Evolutionary conservation across 2,888 invertebrate species (phyloP), one percentile per base, ranked within the genome.

Genomic region (Rhorus exstirpatorius): DNA sequence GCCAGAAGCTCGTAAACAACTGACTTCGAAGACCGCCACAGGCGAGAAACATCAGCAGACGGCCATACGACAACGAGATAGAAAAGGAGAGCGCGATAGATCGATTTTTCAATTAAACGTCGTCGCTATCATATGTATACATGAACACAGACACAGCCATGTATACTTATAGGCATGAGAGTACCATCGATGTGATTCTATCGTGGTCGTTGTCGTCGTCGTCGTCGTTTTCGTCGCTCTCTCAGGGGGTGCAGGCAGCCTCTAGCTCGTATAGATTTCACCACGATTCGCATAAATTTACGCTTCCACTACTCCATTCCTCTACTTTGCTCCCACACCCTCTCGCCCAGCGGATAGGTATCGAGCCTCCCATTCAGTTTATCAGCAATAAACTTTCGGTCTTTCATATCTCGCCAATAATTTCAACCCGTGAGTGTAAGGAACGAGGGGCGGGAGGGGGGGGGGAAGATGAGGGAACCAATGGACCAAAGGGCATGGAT

Each of bases 351-450:
- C 51, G 71, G 74, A 81, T 78, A 41, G 74, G 67, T 83, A 83
- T 79, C 79, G 79, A 76, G 79, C 49, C 85, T 84, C 82, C 86
- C 85, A 88, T 88, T 86, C 86, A 88, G 87, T 90, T 89, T 92
- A 92, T 91, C 91, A 88, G 90, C 89, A 88, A 91, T 91, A 91
- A n/a, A 91, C 90, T 91, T 85, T 79, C 85, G 84, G 84, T 88
- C 87, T 90, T 89, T 91, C 92, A 91, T 91, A 91, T 92, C 90
- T 87, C 87, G 88, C 88, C 90, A 91, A 91, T 91, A 91, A 91
- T 91, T 91, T 88, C 87, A 89, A 83, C 81, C 67, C 80, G 85
- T 86, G 86, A 81, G 86, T 85, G 83, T 81, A 79, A 83, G 83
- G 71, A 75, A 67, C 63, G 68, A 85, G 70, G 77, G 80, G 81